These are phyloP conservation scores for Stegodyphus dumicola DNA, from an alignment of 1,140 invertebrate species.

Conservation along the genomic window DNA sequence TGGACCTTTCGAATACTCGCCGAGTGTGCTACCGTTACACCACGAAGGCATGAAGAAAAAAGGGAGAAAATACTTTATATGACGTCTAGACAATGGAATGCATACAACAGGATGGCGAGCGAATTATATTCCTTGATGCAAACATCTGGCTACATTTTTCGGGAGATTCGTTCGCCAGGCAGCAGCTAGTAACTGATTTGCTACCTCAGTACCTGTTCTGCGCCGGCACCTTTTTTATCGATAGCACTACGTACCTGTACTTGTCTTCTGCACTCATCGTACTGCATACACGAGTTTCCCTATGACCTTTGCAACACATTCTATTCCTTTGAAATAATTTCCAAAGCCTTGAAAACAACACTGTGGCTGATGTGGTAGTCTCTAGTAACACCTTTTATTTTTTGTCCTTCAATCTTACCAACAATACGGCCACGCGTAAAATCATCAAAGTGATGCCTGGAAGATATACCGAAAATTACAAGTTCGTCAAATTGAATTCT, in stretches of 20 bases:
- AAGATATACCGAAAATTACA: constrained; percentile 1
- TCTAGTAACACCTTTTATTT: neutral
- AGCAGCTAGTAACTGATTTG: neutral
- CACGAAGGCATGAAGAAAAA: neutral
- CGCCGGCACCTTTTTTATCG: neutral
- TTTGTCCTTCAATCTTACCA: neutral
- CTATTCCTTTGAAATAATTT: neutral
- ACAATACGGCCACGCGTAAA: neutral
- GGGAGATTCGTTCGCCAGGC: neutral
- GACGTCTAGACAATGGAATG: neutral
- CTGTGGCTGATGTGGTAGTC: neutral
- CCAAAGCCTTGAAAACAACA: neutral
- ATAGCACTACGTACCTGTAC: neutral
- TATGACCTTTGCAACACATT: neutral
- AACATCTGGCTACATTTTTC: neutral
- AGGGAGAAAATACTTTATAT: neutral
- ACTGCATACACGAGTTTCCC: neutral
- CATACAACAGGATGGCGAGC: neutral
- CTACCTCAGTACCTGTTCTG: neutral
- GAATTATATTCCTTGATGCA: neutral
- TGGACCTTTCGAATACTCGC: too few relatives aligned
- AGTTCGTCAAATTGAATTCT: neutral
- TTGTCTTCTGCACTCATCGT: neutral
- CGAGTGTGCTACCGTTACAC: too few relatives aligned
- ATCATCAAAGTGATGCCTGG: neutral